These are phyloP conservation scores for Neosalanx taihuensis DNA, from an alignment of 2,797 vertebrate genomes.

Conservation along the genomic window DNA sequence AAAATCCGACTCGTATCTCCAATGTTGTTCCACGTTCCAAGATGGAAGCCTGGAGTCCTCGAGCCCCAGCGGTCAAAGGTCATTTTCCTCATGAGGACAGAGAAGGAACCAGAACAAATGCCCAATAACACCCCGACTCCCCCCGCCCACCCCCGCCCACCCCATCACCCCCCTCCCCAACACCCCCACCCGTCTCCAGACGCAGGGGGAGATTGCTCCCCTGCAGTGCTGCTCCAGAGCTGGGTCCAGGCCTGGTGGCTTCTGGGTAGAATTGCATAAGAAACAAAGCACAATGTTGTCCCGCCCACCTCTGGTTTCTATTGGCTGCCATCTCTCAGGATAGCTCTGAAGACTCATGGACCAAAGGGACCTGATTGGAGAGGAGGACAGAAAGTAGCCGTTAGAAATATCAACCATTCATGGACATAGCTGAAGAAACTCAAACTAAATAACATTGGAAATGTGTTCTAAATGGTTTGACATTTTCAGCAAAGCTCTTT, in stretches of 20 bases:
- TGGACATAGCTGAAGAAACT: not conserved
- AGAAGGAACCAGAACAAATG: no score
- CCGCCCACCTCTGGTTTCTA: conserved; percentile 28
- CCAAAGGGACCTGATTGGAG: not conserved
- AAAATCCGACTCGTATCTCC: not conserved
- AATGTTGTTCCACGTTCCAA: not conserved
- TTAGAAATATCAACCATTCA: not conserved
- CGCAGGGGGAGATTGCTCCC: no score
- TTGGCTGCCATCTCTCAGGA: conserved; percentile 19
- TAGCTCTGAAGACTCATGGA: not conserved
- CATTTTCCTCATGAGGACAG: not conserved
- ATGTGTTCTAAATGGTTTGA: not conserved
- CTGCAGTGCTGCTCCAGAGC: not conserved
- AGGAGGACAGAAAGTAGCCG: not conserved
- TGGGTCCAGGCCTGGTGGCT: not conserved
- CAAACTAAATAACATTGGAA: not conserved
- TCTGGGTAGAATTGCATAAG: conserved; percentile 52
- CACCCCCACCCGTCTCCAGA: not conserved
- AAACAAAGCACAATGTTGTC: conserved; percentile 31
- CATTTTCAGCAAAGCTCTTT: conserved; percentile 1
- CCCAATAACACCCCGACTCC: no score
- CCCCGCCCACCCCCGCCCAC: no score
- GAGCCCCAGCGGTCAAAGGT: not conserved
- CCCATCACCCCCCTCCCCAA: no score
- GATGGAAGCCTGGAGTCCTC: not conserved